Conservation (phyloP, 1,140 invertebrate genomes). For the Lasioglossum albipes region DNA sequence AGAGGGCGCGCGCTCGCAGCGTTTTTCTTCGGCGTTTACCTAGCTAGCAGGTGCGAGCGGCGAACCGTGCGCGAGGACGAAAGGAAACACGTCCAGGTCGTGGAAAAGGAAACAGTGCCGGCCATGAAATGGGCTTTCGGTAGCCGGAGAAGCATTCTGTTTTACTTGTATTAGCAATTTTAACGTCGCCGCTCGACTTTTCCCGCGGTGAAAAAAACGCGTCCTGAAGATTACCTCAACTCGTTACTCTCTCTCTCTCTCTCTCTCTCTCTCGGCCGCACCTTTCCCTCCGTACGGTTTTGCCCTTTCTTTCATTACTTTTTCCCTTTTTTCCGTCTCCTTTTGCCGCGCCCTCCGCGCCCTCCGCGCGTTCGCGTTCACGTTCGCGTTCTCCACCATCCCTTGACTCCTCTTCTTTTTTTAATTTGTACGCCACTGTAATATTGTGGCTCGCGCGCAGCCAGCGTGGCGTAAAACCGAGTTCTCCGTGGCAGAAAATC, state of each 20-base stretch:
- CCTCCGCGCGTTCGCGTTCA: background rate
- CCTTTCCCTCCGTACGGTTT: background rate
- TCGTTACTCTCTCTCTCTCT: constrained; percentile 31
- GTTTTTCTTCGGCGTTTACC: background rate
- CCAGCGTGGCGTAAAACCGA: constrained; percentile 40
- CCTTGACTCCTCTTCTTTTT: constrained; percentile 39
- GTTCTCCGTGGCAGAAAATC: constrained; percentile 58
- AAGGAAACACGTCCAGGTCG: constrained; percentile 10
- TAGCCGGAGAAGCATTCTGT: constrained; percentile 43
- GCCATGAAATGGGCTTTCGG: constrained; percentile 38
- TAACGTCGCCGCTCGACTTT: constrained; percentile 36
- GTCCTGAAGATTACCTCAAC: constrained; percentile 46
- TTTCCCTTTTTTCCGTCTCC: constrained; percentile 2
- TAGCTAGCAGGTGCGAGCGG: background rate
- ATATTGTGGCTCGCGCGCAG: constrained; percentile 45
- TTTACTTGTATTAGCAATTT: constrained; percentile 62
- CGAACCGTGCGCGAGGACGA: background rate
- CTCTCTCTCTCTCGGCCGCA: background rate
- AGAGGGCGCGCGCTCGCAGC: no score
- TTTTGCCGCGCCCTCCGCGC: background rate
- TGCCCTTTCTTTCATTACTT: background rate
- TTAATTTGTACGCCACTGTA: constrained; percentile 55
- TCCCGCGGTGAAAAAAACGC: constrained; percentile 10
- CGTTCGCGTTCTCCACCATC: background rate
- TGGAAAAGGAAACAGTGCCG: background rate